These are phyloP conservation scores for Pyrochroa serraticornis DNA, from an alignment of 2,888 invertebrate genomes.

Conservation along the genomic window DNA sequence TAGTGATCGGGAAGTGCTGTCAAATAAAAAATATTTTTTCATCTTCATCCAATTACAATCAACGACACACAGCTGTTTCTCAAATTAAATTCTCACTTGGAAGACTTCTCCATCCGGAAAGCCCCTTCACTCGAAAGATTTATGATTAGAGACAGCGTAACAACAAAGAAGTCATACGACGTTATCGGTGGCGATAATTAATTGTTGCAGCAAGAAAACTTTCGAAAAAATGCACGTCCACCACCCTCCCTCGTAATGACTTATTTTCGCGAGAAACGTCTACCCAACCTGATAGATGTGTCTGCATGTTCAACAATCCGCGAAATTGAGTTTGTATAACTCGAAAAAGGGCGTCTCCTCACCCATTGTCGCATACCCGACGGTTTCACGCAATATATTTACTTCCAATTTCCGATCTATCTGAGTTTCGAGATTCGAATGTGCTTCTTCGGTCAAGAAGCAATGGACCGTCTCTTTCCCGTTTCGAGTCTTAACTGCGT, in stretches of 20 bases:
- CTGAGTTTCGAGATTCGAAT: neutral
- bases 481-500: neutral
- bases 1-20: too few species aligned
- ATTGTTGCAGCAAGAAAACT: too few species aligned
- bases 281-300: slow-evolving; percentile 20
- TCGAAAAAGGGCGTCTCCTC: neutral
- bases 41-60: too few species aligned
- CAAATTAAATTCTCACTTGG: too few species aligned
- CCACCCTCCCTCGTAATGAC: neutral
- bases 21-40: too few species aligned
- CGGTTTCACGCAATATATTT: slow-evolving; percentile 20
- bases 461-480: slow-evolving; percentile 11
- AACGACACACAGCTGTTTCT: too few species aligned
- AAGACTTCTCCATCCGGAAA: too few species aligned
- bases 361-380: slow-evolving; percentile 5
- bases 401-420: slow-evolving; percentile 21
- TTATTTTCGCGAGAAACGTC: neutral
- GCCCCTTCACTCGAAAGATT: too few species aligned
- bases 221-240: too few species aligned
- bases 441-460: slow-evolving; percentile 6
- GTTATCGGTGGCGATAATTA: too few species aligned
- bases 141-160: too few species aligned
- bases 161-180: too few species aligned
- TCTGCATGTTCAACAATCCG: slow-evolving; percentile 39
- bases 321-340: slow-evolving; percentile 40